A percentile compares a stretch with the other conserved stretches of the same genome.
phyloP scores from a whole-genome alignment of 2,113 vertebrate species.

The Oreochromis aureus region DNA sequence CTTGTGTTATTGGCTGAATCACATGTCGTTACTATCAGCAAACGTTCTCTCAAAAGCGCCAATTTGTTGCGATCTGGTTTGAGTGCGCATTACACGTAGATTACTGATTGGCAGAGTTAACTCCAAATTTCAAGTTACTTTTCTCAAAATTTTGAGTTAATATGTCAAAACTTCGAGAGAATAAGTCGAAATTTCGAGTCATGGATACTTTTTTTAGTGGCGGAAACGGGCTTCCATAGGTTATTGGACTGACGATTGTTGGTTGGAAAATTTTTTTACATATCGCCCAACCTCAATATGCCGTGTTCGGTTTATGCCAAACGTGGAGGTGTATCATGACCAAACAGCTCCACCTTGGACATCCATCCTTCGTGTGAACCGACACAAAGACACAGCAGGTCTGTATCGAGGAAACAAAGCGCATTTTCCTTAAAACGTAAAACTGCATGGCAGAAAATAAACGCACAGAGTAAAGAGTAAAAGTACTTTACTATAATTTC shows the following conservation, averaged over 20 bases:
- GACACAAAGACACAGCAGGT: neutral
- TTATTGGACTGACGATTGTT: neutral
- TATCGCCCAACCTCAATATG: neutral
- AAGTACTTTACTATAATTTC: neutral
- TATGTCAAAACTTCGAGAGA: no score
- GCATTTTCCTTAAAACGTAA: neutral
- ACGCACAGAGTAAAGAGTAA: neutral
- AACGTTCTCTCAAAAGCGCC: no score
- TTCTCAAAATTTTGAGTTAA: neutral
- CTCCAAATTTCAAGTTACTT: rapidly evolving
- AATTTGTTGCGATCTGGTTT: no score
- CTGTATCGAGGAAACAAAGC: neutral
- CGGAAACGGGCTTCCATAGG: rapidly evolving
- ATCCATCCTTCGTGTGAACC: neutral
- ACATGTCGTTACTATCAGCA: no score
- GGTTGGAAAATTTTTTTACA: neutral
- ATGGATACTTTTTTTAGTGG: neutral
- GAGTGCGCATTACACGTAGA: no score
- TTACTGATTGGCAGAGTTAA: neutral
- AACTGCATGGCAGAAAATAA: neutral
- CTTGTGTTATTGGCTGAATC: no score
- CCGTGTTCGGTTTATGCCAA: neutral
- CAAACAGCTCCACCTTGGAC: neutral
- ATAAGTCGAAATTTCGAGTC: neutral
- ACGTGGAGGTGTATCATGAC: rapidly evolving